A percentile compares a stretch with the other conserved stretches of the same genome.
phyloP scores from a whole-genome alignment of 2,797 vertebrate genomes.

The Hozukius guyotensis region DNA sequence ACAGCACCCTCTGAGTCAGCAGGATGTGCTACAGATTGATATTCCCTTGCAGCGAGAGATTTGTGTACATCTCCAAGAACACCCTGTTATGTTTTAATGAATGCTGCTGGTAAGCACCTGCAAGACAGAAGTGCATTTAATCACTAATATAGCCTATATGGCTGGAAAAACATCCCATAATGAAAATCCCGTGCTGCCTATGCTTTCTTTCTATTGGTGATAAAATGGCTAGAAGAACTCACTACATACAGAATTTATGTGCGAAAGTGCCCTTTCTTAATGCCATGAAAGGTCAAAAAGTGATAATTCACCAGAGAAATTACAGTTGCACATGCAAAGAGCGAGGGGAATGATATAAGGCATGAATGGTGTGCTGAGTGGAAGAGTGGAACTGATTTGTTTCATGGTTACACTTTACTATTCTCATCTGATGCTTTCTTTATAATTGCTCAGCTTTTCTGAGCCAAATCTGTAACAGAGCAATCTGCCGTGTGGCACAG shows the following conservation, averaged over 20 bases:
- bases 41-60: neutral
- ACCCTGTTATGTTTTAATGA: slow-evolving; percentile 7
- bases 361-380: slow-evolving; percentile 33
- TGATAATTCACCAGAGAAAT: slow-evolving; percentile 62
- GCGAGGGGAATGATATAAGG: slow-evolving; percentile 24
- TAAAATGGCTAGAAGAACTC: slow-evolving; percentile 31
- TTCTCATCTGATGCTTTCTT: slow-evolving; percentile 54
- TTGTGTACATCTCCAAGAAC: neutral
- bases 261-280: slow-evolving; percentile 68
- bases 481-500: slow-evolving; percentile 32
- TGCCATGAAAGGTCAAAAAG: slow-evolving; percentile 68
- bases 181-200: slow-evolving; percentile 1
- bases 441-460: slow-evolving; percentile 48
- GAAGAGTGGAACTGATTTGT: slow-evolving; percentile 15
- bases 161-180: neutral
- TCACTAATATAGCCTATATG: neutral
- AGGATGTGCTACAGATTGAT: neutral
- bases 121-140: neutral
- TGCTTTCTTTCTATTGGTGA: slow-evolving; percentile 36
- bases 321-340: slow-evolving; percentile 36
- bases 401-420: slow-evolving; percentile 55
- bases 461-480: slow-evolving; percentile 18
- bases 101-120: slow-evolving; percentile 6
- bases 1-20: neutral
- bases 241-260: slow-evolving; percentile 51